These are phyloP conservation scores for Plumapathes pennacea DNA, from an alignment of 92 coral and sea anemone species.

Conservation along the genomic window DNA sequence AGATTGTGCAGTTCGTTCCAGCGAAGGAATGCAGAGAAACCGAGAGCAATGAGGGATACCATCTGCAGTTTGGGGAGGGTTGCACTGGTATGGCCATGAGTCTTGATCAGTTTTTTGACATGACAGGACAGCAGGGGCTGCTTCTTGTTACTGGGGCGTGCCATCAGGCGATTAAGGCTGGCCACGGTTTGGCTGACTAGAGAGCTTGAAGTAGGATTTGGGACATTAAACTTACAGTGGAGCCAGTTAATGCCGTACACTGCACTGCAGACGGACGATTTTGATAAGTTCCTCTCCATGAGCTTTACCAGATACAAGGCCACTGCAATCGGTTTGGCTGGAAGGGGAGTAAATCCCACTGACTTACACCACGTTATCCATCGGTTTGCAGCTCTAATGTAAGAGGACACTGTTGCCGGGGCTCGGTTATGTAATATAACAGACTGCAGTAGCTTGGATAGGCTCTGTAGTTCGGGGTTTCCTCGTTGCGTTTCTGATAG, in stretches of 20 bases:
- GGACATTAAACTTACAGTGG: constrained; percentile 38
- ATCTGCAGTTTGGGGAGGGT: constrained; percentile 45
- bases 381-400: constrained; percentile 32
- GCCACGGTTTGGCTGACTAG: constrained; percentile 35
- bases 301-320: constrained; percentile 46
- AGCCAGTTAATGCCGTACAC: constrained; percentile 43
- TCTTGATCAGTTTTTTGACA: constrained; percentile 41
- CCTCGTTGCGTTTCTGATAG: constrained; percentile 13
- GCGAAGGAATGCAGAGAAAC: constrained; percentile 42
- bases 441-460: constrained; percentile 27
- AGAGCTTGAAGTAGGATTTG: constrained; percentile 10
- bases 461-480: constrained; percentile 19
- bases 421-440: constrained; percentile 42
- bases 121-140: constrained; percentile 35
- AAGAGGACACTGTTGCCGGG: constrained; percentile 42
- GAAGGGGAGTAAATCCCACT: constrained; percentile 18
- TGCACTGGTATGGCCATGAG: constrained; percentile 33
- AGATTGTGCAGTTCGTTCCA: constrained; percentile 45
- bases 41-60: constrained; percentile 38
- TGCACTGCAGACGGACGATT: constrained; percentile 31
- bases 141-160: constrained; percentile 33
- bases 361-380: constrained; percentile 46
- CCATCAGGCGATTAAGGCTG: constrained; percentile 42
- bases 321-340: constrained; percentile 26
- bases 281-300: constrained; percentile 16